A percentile compares a stretch with the other conserved stretches of the same genome.
Evolutionary conservation across 2,797 vertebrate genomes (phyloP).

Genomic region (Tauraco hartlaubi): DNA sequence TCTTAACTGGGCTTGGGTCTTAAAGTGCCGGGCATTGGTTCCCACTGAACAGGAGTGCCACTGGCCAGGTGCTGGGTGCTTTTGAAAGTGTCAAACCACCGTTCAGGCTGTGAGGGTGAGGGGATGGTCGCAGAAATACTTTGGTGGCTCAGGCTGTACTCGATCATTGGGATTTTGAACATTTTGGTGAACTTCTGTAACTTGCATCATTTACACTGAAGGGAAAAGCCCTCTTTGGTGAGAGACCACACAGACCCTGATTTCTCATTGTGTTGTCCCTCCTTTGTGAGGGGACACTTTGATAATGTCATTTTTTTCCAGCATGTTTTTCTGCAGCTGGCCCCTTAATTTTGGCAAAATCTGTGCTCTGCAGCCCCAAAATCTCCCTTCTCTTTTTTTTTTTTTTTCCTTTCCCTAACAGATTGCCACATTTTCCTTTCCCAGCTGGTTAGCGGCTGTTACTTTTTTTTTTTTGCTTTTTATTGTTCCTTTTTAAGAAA

Average conservation of each 20-base stretch:
- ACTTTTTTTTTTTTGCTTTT: background rate
- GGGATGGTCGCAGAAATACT: background rate
- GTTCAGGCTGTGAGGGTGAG: background rate
- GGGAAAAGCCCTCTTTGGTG: background rate
- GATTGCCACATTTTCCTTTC: background rate
- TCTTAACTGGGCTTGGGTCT: background rate
- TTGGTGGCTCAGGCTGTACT: background rate
- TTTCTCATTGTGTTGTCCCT: background rate
- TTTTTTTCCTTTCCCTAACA: background rate
- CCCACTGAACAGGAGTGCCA: background rate
- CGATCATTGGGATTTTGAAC: accelerated
- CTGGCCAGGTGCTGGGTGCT: background rate
- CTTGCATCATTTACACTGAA: background rate
- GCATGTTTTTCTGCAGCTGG: background rate
- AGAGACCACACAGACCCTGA: accelerated
- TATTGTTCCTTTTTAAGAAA: background rate
- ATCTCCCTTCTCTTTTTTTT: accelerated
- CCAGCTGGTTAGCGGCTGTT: background rate
- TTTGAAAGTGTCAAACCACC: background rate
- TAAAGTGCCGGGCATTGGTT: background rate
- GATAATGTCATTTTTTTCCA: background rate
- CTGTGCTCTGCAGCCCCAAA: background rate
- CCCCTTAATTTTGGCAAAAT: background rate
- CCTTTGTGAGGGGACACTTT: background rate
- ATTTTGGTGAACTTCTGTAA: background rate